phyloP scores from a whole-genome alignment of 2,113 vertebrate species.

The Galeopterus variegatus region DNA sequence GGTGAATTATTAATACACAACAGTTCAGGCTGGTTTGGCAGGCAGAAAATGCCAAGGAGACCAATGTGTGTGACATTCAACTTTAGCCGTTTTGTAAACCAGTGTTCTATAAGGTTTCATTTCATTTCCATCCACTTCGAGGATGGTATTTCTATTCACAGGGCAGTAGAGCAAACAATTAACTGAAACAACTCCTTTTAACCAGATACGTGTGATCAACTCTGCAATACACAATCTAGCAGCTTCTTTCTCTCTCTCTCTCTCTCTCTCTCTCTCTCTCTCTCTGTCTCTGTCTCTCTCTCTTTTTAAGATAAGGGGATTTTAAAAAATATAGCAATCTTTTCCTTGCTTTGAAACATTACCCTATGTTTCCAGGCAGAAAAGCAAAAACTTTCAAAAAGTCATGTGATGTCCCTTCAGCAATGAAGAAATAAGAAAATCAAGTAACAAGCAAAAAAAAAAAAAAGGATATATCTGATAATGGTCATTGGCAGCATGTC shows the following conservation, averaged over 20 bases:
- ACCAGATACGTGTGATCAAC: neutral
- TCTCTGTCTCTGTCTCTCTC: neutral
- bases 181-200: conserved; percentile 18
- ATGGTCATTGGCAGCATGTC: conserved; percentile 46
- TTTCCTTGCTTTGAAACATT: conserved; percentile 62
- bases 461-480: conserved; percentile 47
- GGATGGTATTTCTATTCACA: neutral
- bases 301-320: neutral
- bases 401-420: conserved; percentile 43
- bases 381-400: conserved; percentile 71
- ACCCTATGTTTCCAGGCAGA: conserved; percentile 50
- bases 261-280: neutral
- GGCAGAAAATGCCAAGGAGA: conserved; percentile 17
- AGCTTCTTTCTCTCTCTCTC: neutral
- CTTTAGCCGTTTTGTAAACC: neutral
- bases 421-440: conserved; percentile 62
- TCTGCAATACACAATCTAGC: neutral
- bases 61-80: conserved; percentile 49
- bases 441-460: conserved; percentile 46
- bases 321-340: conserved; percentile 18
- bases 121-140: conserved; percentile 23
- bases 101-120: neutral
- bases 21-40: neutral
- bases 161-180: neutral
- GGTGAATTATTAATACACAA: neutral